Conservation (phyloP, 2,888 invertebrate genomes). For the Hypolimnas misippus region DNA sequence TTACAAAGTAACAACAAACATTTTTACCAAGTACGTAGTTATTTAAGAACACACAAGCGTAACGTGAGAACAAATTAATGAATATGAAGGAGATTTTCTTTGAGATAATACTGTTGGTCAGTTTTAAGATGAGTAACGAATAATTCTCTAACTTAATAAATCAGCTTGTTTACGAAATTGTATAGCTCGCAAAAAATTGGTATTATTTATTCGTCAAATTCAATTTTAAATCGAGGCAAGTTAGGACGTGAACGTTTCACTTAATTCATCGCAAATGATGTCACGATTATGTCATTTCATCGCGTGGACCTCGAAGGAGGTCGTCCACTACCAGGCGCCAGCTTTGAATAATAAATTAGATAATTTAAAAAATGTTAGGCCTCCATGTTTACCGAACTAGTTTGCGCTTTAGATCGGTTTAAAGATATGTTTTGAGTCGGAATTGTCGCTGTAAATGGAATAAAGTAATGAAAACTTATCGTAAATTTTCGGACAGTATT, state of each 20-base stretch:
- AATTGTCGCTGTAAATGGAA: too few relatives aligned
- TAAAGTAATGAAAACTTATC: too few relatives aligned
- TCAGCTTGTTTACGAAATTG: neutral
- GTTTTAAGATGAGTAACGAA: neutral
- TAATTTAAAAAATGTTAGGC: slow-evolving; percentile 40
- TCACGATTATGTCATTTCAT: slow-evolving; percentile 47
- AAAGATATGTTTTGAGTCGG: neutral
- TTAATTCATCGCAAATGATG: slow-evolving; percentile 45
- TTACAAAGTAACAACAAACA: neutral
- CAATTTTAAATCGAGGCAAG: slow-evolving; percentile 20
- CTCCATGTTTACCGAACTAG: slow-evolving; percentile 16
- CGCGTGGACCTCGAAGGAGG: slow-evolving; percentile 46
- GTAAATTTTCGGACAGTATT: too few relatives aligned
- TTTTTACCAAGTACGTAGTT: neutral
- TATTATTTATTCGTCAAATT: neutral
- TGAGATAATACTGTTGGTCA: neutral
- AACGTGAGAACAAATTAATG: neutral
- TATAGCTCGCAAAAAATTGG: neutral
- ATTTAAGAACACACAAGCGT: neutral
- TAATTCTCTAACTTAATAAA: neutral
- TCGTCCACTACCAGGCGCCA: slow-evolving; percentile 35
- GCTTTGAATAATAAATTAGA: slow-evolving; percentile 49
- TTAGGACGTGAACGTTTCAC: slow-evolving; percentile 36
- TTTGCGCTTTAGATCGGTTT: slow-evolving; percentile 9
- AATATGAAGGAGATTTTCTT: neutral